Conservation (phyloP, 2,113 vertebrate species). For the Suricata suricatta region DNA sequence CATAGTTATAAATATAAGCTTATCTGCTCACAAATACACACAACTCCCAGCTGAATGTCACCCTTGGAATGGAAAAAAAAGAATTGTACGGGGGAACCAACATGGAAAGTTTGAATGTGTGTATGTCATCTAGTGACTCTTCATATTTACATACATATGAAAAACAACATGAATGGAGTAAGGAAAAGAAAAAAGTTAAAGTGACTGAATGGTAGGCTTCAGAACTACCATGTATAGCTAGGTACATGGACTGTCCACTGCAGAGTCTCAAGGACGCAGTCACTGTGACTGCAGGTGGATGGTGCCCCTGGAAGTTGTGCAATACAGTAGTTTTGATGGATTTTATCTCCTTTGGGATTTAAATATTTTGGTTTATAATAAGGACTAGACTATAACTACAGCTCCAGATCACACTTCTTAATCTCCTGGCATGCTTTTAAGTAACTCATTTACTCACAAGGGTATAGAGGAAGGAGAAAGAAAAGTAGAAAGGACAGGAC, state of each 20-base stretch:
- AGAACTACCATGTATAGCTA: not conserved
- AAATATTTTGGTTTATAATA: not conserved
- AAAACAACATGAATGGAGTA: not conserved
- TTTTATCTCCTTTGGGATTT: constrained; percentile 2
- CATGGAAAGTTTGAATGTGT: not conserved
- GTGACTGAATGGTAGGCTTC: not conserved
- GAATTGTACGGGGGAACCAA: not conserved
- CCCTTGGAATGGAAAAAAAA: not conserved
- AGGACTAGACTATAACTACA: not conserved
- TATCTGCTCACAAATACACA: not conserved
- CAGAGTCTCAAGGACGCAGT: not conserved
- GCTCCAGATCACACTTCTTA: not conserved
- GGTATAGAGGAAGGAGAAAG: not conserved
- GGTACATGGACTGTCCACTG: too few relatives aligned
- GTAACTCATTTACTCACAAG: not conserved
- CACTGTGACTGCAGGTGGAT: not conserved
- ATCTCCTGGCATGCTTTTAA: not conserved
- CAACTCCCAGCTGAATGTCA: not conserved
- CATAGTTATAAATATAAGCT: not conserved
- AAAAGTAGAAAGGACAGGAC: constrained; percentile 18
- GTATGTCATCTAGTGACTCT: not conserved
- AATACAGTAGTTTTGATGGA: not conserved
- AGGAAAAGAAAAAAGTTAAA: not conserved
- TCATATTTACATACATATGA: not conserved
- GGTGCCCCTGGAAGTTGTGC: not conserved